A percentile compares a stretch with the other conserved stretches of the same genome.
Evolutionary conservation across 2,888 invertebrate genomes (phyloP).

Genomic region (Macrosiphum euphorbiae): DNA sequence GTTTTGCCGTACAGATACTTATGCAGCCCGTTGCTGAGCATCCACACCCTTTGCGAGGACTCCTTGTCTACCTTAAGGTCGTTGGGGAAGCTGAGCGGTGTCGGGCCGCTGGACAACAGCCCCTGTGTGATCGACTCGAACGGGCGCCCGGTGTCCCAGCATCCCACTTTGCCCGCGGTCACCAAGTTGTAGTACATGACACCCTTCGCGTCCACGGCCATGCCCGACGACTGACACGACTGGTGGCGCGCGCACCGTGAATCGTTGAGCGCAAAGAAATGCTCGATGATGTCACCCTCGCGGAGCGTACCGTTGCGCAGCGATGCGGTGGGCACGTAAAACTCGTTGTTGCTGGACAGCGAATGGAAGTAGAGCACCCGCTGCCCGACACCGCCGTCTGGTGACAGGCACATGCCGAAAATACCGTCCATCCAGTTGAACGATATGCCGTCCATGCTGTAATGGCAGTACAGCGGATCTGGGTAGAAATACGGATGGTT

Average conservation of each 20-base stretch:
- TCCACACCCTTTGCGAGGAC: constrained; percentile 75
- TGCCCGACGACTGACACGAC: constrained; percentile 78
- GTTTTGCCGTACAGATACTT: constrained; percentile 79
- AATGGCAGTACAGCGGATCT: constrained; percentile 71
- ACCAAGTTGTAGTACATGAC: constrained; percentile 84
- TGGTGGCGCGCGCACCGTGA: constrained; percentile 66
- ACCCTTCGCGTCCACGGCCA: constrained; percentile 79
- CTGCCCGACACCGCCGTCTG: constrained; percentile 75
- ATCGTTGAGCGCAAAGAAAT: constrained; percentile 67
- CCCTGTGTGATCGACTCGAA: constrained; percentile 67
- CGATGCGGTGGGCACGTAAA: constrained; percentile 78
- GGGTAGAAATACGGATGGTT: constrained; percentile 80
- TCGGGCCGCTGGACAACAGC: constrained; percentile 74
- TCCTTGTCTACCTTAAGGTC: constrained; percentile 76
- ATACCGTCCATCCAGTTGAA: constrained; percentile 81
- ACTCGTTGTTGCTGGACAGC: constrained; percentile 82
- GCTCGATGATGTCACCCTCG: constrained; percentile 69
- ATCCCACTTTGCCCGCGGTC: constrained; percentile 80
- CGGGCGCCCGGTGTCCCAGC: constrained; percentile 77
- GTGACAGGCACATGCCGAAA: constrained; percentile 81
- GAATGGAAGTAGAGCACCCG: constrained; percentile 86
- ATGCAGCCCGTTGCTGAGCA: constrained; percentile 82
- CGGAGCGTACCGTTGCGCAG: constrained; percentile 75
- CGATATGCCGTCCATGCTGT: constrained; percentile 68
- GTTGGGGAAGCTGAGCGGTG: constrained; percentile 79